phyloP scores from a whole-genome alignment of 1,140 invertebrate genomes.

The Ips nitidus region DNA sequence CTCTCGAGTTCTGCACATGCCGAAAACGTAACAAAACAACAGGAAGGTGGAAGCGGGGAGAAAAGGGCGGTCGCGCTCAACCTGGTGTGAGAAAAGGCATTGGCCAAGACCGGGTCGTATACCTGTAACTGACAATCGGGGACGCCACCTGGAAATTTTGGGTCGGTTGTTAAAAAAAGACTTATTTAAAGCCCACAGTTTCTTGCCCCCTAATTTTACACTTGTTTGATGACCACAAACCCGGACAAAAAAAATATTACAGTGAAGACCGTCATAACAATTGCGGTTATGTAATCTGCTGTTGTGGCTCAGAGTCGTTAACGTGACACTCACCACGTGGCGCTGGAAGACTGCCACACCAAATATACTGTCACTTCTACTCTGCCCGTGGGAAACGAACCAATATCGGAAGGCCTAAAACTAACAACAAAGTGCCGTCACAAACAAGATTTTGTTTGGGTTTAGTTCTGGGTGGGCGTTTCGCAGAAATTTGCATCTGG shows the following conservation, averaged over 20 bases:
- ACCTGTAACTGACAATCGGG: neutral
- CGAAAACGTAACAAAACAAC: slow-evolving; percentile 3
- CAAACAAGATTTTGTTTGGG: neutral
- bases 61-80: slow-evolving; percentile 8
- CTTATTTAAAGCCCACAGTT: neutral
- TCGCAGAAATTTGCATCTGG: slow-evolving; percentile 5
- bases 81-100: slow-evolving; percentile 18
- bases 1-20: slow-evolving; percentile 1
- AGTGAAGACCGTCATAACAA: no score
- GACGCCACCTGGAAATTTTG: slow-evolving; percentile 11
- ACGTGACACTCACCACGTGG: no score
- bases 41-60: slow-evolving; percentile 2
- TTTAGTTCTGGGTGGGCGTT: slow-evolving; percentile 1
- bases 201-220: neutral
- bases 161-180: no score
- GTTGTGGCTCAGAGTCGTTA: no score
- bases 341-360: no score
- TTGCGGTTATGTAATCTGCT: no score
- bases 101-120: slow-evolving; percentile 16
- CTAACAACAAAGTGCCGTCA: no score
- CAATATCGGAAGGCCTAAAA: no score
- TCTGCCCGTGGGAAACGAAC: no score
- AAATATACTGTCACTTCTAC: no score
- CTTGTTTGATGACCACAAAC: no score
- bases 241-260: no score